These are phyloP conservation scores for Monopterus albus DNA, from an alignment of 2,113 vertebrate species.

Conservation along the genomic window DNA sequence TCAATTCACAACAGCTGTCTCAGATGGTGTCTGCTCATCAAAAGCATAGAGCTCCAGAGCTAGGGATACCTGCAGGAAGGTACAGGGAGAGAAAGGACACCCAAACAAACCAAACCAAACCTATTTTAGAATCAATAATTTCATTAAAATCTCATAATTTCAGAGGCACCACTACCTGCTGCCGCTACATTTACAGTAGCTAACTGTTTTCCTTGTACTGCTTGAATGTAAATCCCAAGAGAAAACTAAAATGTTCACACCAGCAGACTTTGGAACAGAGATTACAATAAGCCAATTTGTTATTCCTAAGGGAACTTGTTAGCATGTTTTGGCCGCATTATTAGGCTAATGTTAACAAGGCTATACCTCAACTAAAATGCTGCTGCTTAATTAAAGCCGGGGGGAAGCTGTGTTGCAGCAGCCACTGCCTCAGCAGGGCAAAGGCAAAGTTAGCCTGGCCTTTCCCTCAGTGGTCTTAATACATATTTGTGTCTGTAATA, in stretches of 20 bases:
- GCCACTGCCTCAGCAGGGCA: slow-evolving; percentile 3
- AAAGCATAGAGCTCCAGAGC: too few relatives aligned
- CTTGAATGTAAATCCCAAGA: neutral
- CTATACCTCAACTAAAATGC: slow-evolving; percentile 23
- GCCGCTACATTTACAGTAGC: too few relatives aligned
- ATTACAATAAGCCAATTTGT: slow-evolving; percentile 20
- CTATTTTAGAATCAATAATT: too few relatives aligned
- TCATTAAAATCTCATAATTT: too few relatives aligned
- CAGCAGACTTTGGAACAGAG: slow-evolving; percentile 12
- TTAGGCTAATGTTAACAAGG: too few relatives aligned
- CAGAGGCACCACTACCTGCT: too few relatives aligned
- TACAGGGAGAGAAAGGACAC: too few relatives aligned
- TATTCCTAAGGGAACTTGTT: slow-evolving; percentile 42
- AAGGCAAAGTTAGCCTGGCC: slow-evolving; percentile 6
- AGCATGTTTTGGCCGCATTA: slow-evolving; percentile 25
- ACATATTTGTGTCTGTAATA: neutral
- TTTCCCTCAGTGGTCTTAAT: slow-evolving; percentile 1
- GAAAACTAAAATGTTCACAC: too few relatives aligned
- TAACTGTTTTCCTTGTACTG: neutral
- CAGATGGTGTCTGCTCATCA: too few relatives aligned
- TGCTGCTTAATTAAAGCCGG: slow-evolving; percentile 6
- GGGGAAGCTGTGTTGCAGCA: slow-evolving; percentile 11
- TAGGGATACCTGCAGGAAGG: too few relatives aligned
- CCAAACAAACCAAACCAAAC: too few relatives aligned
- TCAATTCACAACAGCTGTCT: too few relatives aligned